phyloP scores from a whole-genome alignment of 2,888 invertebrate species.

The Clostera curtula region DNA sequence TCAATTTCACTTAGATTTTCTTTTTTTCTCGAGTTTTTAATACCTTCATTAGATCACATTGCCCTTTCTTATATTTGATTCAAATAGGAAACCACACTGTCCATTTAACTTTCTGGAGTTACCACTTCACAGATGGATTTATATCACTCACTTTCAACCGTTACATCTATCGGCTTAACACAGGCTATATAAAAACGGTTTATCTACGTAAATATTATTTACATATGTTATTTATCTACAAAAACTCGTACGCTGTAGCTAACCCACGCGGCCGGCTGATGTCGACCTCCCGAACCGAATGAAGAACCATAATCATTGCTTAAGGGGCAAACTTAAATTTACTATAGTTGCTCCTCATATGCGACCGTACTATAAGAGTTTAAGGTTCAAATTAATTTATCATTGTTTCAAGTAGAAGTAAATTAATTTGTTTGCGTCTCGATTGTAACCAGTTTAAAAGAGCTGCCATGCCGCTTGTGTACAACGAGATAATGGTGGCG shows the following conservation, averaged over 20 bases:
- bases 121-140: too few species aligned
- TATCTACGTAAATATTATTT: constrained; percentile 13
- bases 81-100: too few species aligned
- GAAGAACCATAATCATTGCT: constrained; percentile 12
- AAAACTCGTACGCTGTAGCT: constrained; percentile 5
- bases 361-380: constrained; percentile 6
- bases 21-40: too few species aligned
- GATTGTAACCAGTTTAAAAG: constrained; percentile 5
- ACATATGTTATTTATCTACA: constrained; percentile 14
- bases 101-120: too few species aligned
- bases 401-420: too few species aligned
- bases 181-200: too few species aligned
- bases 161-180: too few species aligned
- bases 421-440: constrained; percentile 6
- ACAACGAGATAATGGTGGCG: not conserved
- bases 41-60: too few species aligned
- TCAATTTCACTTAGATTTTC: too few species aligned
- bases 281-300: constrained; percentile 14
- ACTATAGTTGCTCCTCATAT: not conserved
- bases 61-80: too few species aligned
- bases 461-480: constrained; percentile 6
- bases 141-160: too few species aligned
- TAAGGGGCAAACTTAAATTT: constrained; percentile 5
- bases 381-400: too few species aligned
- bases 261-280: constrained; percentile 11